Evolutionary conservation across 2,888 invertebrate genomes (phyloP).

Genomic region (Meliscaeva auricollis): DNA sequence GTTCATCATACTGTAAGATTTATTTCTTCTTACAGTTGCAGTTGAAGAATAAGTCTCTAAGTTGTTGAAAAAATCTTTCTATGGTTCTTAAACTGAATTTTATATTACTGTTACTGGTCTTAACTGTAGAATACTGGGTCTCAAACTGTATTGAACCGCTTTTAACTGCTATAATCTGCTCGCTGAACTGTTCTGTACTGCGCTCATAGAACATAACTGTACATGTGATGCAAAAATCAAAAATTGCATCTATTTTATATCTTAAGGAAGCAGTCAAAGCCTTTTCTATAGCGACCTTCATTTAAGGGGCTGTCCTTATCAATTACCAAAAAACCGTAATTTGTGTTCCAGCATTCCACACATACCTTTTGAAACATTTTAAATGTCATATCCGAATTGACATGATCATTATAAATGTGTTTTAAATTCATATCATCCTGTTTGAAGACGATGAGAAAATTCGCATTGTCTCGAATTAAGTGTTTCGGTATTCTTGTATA

Average conservation of each 20-base stretch:
- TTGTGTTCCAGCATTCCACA: too few relatives aligned
- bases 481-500: conserved; percentile 79
- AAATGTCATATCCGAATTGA: neutral
- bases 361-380: neutral
- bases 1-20: neutral
- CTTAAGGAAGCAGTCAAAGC: too few relatives aligned
- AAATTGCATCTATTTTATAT: too few relatives aligned
- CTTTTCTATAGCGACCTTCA: too few relatives aligned
- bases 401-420: neutral
- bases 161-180: neutral
- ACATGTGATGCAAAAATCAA: too few relatives aligned
- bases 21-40: neutral
- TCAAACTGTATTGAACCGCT: neutral
- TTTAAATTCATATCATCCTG: conserved; percentile 77
- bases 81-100: neutral
- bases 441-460: conserved; percentile 79
- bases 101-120: neutral
- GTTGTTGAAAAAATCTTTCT: neutral
- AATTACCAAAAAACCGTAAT: too few relatives aligned
- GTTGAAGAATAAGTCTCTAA: neutral
- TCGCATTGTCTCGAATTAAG: conserved; percentile 80
- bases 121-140: neutral
- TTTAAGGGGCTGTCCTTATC: too few relatives aligned
- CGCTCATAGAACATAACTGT: neutral
- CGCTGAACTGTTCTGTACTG: neutral